Base-by-base conservation (phyloP, 2,113 vertebrate species). In the Peromyscus polionotus region DNA sequence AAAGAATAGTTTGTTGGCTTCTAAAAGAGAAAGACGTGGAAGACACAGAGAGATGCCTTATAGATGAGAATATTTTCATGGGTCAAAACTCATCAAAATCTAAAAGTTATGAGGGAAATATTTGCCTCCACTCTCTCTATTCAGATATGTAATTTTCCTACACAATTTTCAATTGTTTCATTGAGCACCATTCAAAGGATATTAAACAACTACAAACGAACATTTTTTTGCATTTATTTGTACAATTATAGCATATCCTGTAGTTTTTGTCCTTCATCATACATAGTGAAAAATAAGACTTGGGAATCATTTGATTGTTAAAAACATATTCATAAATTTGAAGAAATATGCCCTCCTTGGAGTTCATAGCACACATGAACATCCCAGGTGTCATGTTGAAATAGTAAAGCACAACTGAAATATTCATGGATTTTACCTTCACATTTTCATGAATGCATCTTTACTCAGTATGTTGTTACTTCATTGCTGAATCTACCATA, bases 71-170 rank as follows among this genome's bases (percentile, higher is more conserved):
- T 33, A 73, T n/a, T 1, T 0, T 79, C 26, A 12, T 79, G 20
- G 14, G 42, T 85, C 77, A 95, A 83, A 95, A 94, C 80, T 86
- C 31, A 87, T 12, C 31, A 91, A 51, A 11, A 14, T n/a, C 19
- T 42, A 57, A 88, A 86, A 0, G 3, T 77, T 86, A 13, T 77
- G 28, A 8, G 67, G 20, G 31, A 94, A 93, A 95, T 77, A 7
- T 3, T 51, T 65, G 7, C 28, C 14, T 68, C 36, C 13, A 9
- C 7, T 6, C 2, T 92, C 33, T 63, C 4, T n/a, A n/a, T n/a
- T 93, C 39, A 75, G 13, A 70, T 75, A 91, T 54, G 33, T 31
- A 54, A n/a, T 72, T 94, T 95, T 36, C 33, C 4, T 88, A 24
- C 4, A 5, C 11, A 85, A 36, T 17, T 65, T 26, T 31, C 24